Evolutionary conservation across 2,888 invertebrate genomes (phyloP).

Genomic region (Phlogophora meticulosa): DNA sequence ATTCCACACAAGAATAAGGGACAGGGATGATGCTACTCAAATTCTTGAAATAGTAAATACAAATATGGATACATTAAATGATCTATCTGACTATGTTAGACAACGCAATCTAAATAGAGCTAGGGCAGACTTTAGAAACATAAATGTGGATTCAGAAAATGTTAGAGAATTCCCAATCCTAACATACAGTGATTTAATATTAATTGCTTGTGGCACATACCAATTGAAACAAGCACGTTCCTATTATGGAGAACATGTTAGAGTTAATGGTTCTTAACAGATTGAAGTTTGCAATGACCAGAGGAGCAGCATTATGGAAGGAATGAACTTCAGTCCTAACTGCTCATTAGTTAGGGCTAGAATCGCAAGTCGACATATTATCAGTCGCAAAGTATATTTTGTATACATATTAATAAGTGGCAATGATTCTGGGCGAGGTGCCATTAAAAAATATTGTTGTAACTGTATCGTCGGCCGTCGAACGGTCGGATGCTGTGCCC

Average conservation of each 20-base stretch:
- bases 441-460: too few relatives aligned
- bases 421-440: too few relatives aligned
- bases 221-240: slow-evolving; percentile 2
- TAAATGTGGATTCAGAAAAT: too few relatives aligned
- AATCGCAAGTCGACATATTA: slow-evolving; percentile 16
- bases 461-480: too few relatives aligned
- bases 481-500: too few relatives aligned
- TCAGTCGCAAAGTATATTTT: too few relatives aligned
- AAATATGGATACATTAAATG: slow-evolving; percentile 24
- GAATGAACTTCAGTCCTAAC: background rate
- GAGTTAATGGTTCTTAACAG: background rate
- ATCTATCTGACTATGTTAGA: slow-evolving; percentile 29
- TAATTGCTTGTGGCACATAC: background rate
- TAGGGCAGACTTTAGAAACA: slow-evolving; percentile 30
- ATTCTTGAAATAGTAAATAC: background rate
- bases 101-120: slow-evolving; percentile 31
- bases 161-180: background rate
- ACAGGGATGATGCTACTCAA: slow-evolving; percentile 11
- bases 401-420: too few relatives aligned
- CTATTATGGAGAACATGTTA: background rate
- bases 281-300: slow-evolving; percentile 2
- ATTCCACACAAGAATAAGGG: slow-evolving; percentile 1
- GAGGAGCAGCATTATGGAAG: background rate
- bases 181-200: background rate
- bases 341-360: slow-evolving; percentile 9